These are phyloP conservation scores for Euphydryas editha DNA, from an alignment of 2,888 invertebrate species.

Conservation along the genomic window DNA sequence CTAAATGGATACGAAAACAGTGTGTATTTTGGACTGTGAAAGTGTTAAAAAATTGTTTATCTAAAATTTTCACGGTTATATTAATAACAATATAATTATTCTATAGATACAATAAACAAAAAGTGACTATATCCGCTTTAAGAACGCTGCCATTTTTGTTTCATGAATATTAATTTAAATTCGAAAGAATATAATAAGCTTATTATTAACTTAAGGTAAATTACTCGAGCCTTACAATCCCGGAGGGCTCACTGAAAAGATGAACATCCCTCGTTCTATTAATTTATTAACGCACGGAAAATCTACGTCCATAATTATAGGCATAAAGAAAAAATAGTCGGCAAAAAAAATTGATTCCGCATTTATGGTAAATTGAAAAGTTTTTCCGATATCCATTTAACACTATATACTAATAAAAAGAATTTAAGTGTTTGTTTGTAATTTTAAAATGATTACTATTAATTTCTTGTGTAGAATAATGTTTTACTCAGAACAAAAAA, in stretches of 20 bases:
- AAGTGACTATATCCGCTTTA: not conserved
- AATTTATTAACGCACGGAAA: slow-evolving; percentile 25
- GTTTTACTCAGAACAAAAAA: too few species aligned
- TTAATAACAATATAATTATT: too few species aligned
- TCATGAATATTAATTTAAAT: slow-evolving; percentile 21
- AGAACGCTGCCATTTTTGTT: not conserved
- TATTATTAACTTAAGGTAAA: slow-evolving; percentile 30
- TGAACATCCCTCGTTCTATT: slow-evolving; percentile 21
- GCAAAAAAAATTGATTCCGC: slow-evolving; percentile 1
- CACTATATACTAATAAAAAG: too few species aligned
- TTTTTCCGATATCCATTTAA: not conserved
- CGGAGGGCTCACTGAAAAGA: slow-evolving; percentile 19
- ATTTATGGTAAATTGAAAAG: not conserved
- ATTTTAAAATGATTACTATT: too few species aligned
- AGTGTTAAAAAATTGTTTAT: too few species aligned
- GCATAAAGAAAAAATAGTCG: slow-evolving; percentile 14
- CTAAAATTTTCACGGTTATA: too few species aligned
- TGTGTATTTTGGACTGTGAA: too few species aligned
- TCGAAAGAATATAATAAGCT: slow-evolving; percentile 27
- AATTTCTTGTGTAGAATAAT: too few species aligned
- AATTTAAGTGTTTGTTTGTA: too few species aligned
- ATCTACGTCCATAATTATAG: not conserved
- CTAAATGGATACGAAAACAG: too few species aligned
- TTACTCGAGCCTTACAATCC: slow-evolving; percentile 22
- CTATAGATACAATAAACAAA: too few species aligned